Conservation (phyloP, 2,888 invertebrate genomes). For the Gortyna flavago region DNA sequence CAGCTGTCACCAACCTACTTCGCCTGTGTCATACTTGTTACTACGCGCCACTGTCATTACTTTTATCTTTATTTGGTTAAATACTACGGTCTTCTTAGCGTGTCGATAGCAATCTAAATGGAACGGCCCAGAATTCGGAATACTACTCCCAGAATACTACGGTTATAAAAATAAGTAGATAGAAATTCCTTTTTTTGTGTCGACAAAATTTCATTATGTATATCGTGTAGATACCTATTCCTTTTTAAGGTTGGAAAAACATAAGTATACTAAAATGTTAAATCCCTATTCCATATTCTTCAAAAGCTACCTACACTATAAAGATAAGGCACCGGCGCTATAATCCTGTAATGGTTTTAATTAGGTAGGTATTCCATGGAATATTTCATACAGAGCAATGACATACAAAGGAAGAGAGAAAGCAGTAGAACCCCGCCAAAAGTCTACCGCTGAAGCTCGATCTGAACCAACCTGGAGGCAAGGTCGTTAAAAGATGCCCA, state of each 20-base stretch:
- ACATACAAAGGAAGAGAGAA: too few relatives aligned
- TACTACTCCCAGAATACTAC: too few relatives aligned
- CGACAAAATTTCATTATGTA: neutral
- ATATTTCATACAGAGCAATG: too few relatives aligned
- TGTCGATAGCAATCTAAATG: too few relatives aligned
- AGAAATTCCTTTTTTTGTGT: neutral
- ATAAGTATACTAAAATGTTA: neutral
- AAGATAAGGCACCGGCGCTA: neutral
- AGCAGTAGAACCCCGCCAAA: too few relatives aligned
- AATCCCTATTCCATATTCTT: too few relatives aligned
- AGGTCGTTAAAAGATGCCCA: too few relatives aligned
- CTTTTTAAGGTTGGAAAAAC: neutral
- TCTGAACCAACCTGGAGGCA: too few relatives aligned
- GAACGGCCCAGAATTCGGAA: too few relatives aligned
- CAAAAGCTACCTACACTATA: too few relatives aligned
- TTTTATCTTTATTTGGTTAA: neutral
- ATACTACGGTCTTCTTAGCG: neutral
- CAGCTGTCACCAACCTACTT: neutral
- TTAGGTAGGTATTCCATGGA: neutral
- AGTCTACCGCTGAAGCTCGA: too few relatives aligned
- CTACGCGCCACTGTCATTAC: neutral
- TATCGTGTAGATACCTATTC: neutral
- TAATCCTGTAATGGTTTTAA: neutral
- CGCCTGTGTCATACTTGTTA: slow-evolving; percentile 4
- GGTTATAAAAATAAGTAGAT: neutral